Evolutionary conservation across 2,888 invertebrate species (phyloP).

Genomic region (Leucania comma): DNA sequence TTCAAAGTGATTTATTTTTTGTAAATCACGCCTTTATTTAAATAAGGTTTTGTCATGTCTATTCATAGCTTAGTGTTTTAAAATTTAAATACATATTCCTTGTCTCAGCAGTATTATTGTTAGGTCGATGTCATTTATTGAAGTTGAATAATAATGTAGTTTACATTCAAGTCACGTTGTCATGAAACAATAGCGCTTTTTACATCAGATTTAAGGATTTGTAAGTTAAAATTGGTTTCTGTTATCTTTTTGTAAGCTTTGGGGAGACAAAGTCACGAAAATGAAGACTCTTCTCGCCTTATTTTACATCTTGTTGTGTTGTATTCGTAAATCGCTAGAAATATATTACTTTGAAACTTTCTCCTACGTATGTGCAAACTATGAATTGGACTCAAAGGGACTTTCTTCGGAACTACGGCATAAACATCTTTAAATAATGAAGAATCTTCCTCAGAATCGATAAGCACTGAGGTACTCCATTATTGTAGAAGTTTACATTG

Average conservation of each 20-base stretch:
- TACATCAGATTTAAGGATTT: conserved; percentile 33
- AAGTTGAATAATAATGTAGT: conserved; percentile 40
- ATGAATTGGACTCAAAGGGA: no score
- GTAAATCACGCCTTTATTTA: conserved; percentile 53
- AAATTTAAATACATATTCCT: conserved; percentile 20
- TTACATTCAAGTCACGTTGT: conserved; percentile 28
- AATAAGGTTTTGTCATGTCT: conserved; percentile 57
- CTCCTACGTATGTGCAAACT: no score
- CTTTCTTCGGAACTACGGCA: no score
- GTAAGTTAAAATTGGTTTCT: neutral
- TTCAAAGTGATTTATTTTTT: conserved; percentile 42
- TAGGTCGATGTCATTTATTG: conserved; percentile 36
- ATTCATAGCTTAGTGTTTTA: conserved; percentile 51
- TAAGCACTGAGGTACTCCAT: no score
- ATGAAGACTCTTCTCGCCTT: neutral
- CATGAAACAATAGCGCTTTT: conserved; percentile 22
- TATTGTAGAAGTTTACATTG: no score
- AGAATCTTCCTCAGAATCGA: no score
- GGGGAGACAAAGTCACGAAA: neutral
- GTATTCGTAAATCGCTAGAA: no score
- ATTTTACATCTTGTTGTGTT: no score
- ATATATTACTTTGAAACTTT: no score
- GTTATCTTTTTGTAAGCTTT: neutral
- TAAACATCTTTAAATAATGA: no score
- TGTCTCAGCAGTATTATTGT: conserved; percentile 40